phyloP scores from a whole-genome alignment of 2,888 invertebrate species.

The Fragum fragum region DNA sequence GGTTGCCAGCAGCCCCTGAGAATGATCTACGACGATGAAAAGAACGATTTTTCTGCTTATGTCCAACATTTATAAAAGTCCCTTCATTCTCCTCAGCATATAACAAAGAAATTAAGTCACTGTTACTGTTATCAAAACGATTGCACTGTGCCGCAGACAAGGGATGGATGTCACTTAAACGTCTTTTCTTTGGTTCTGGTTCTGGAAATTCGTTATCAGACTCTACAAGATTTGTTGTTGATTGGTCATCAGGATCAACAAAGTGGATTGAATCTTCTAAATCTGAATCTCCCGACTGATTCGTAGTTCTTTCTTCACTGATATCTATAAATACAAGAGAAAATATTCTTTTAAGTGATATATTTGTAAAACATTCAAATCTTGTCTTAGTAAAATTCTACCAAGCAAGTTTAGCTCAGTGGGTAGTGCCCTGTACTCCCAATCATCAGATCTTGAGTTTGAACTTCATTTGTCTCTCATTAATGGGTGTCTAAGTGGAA shows the following conservation, averaged over 20 bases:
- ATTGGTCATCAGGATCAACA: constrained; percentile 59
- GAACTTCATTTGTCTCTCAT: too few relatives aligned
- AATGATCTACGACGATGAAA: constrained; percentile 19
- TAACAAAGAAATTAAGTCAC: not conserved
- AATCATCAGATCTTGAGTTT: too few relatives aligned
- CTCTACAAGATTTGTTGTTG: not conserved
- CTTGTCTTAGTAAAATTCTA: too few relatives aligned
- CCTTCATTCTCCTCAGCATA: not conserved
- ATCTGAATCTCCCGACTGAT: constrained; percentile 59
- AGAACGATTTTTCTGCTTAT: not conserved
- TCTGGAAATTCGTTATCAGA: constrained; percentile 23
- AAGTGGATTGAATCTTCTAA: constrained; percentile 66
- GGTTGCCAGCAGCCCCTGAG: not conserved
- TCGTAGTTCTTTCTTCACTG: not conserved
- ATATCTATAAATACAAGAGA: too few relatives aligned
- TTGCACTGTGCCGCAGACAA: not conserved
- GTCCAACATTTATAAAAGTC: constrained; percentile 27
- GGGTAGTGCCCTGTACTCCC: too few relatives aligned
- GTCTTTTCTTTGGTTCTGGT: constrained; percentile 44
- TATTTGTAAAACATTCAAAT: too few relatives aligned
- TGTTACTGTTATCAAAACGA: not conserved
- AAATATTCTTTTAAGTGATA: too few relatives aligned
- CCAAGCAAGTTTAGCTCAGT: too few relatives aligned
- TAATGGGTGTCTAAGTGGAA: too few relatives aligned
- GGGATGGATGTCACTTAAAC: constrained; percentile 32